Base-by-base conservation (phyloP, 1,140 invertebrate genomes). In the Drosophila funebris region DNA sequence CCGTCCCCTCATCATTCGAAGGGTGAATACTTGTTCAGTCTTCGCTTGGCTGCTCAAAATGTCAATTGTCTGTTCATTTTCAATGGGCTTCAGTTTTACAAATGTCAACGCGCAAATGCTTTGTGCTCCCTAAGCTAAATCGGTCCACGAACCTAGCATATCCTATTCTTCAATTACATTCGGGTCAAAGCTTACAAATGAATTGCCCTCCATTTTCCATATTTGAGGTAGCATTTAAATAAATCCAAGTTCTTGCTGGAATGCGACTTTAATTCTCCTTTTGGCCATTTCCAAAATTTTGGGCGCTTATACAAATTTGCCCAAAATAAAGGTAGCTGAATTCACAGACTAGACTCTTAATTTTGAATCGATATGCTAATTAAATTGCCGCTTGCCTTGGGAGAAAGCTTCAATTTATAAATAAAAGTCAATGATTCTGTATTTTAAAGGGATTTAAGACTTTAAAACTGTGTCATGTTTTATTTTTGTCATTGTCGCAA, bases 31-130 rank as follows among this genome's bases (percentile, higher is more conserved):
- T 36, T 53, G 63, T 48, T 46, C 46, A 29, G 31, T 11, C 50
- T 41, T 58, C 24, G 69, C 62, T 72, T 29, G 50, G 56, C 61
- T 56, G 68, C 69, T 77, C 72, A 71, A 87, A 72, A 87, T 78
- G 82, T 81, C 82, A 85, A 85, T 85, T 78, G 82, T 77, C 73
- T 85, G 73, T 57, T 77, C 36, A 68, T 67, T 52, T 52, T 81
- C 48, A 77, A 69, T 84, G 81, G 73, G 54, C 68, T 64, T 44
- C 61, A 50, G 64, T 77, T 71, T 78, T 56, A 71, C 43, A 74
- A 85, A 69, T 87, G 77, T 85, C 82, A 85, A 71, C 58, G 68
- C 63, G 41, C 69, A 54, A 77, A 60, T 82, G 58, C 73, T 61
- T 48, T 53, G 24, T 39, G 13, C 37, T 31, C n/a, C 9, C 37